These are phyloP conservation scores for Macquaria australasica DNA, from an alignment of 2,113 vertebrate genomes.

Conservation along the genomic window DNA sequence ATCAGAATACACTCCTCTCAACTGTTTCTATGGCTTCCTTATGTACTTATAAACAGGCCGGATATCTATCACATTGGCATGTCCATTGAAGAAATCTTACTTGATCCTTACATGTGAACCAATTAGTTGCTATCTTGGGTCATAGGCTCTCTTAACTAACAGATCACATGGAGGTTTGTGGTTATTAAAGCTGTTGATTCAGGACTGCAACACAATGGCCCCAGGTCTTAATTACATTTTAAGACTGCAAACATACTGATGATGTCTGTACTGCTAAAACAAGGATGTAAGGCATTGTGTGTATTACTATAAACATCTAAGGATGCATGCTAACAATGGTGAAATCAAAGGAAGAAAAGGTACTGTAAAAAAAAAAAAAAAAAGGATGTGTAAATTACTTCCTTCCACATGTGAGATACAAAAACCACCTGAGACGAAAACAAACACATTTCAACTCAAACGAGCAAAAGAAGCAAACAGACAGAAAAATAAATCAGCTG, in stretches of 20 bases:
- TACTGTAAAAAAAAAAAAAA: background rate
- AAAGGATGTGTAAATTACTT: background rate
- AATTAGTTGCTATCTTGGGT: background rate
- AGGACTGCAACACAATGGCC: background rate
- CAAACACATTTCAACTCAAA: conserved; percentile 1
- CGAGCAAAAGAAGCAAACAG: background rate
- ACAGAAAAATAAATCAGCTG: background rate
- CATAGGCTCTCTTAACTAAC: background rate
- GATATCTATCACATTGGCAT: background rate
- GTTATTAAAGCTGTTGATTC: background rate
- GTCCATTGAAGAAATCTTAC: background rate
- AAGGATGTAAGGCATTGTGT: background rate
- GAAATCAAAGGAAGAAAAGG: background rate
- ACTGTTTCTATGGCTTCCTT: background rate
- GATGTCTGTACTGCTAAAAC: background rate
- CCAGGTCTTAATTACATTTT: background rate
- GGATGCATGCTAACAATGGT: background rate
- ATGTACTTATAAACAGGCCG: background rate
- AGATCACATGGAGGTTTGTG: background rate
- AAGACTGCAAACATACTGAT: background rate
- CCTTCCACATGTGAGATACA: background rate
- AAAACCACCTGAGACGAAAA: background rate
- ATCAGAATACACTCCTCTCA: background rate
- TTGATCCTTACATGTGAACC: background rate
- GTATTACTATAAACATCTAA: background rate